Percentiles rank a stretch among this genome's conserved stretches.
Conservation (phyloP, 2,797 vertebrate genomes). For the Argyrosomus regius region DNA sequence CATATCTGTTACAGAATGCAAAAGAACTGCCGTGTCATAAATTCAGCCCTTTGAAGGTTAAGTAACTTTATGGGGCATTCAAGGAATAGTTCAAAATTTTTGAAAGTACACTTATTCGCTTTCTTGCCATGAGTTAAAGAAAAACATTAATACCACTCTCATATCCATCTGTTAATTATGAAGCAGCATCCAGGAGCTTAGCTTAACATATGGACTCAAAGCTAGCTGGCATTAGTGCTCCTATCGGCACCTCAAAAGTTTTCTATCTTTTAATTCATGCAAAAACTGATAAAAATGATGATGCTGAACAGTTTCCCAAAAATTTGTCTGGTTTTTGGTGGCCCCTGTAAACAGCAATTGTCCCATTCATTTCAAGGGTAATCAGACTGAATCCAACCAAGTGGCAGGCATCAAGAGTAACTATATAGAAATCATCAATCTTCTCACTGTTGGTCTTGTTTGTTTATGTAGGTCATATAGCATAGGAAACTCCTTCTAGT, state of each 20-base stretch:
- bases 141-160: not conserved
- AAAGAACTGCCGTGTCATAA: not conserved
- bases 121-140: not conserved
- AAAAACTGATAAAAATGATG: not conserved
- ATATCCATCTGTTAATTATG: not conserved
- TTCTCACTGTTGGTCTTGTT: too few species aligned
- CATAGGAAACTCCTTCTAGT: too few species aligned
- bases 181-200: not conserved
- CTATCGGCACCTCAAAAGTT: not conserved
- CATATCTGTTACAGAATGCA: slow-evolving; percentile 9
- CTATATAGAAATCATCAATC: too few species aligned
- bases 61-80: not conserved
- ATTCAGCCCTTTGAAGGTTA: not conserved
- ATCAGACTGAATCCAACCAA: too few species aligned
- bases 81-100: not conserved
- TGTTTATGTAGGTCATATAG: too few species aligned
- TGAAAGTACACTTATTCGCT: not conserved
- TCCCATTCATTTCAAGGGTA: too few species aligned
- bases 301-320: not conserved
- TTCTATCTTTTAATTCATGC: not conserved
- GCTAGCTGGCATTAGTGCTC: not conserved
- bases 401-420: too few species aligned
- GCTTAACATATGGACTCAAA: not conserved
- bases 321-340: too few species aligned
- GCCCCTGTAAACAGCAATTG: too few species aligned